Evolutionary conservation across 2,797 vertebrate genomes (phyloP), one percentile per base, ranked within the genome.

Genomic region (Onychomys torridus): DNA sequence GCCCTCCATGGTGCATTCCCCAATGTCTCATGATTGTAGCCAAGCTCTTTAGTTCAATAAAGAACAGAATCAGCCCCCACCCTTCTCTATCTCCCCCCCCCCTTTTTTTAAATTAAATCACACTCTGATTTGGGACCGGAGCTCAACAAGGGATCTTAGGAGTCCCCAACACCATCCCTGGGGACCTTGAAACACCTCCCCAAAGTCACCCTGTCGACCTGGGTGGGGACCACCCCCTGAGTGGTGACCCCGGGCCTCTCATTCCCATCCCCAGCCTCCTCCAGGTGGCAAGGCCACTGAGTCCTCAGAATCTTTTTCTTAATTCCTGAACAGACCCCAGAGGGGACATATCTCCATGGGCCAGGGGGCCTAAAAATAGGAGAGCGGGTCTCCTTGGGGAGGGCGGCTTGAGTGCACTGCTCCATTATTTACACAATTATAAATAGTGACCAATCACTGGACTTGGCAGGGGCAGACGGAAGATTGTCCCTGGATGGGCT

Each of bases 371-470:
- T 95, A 91, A 93, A 96, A 91, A 94, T 84, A 96, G 94, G 88
- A 93, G 86, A 8, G 6, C 0, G 49, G 65, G 57, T 89, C 69
- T 85, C 83, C 69, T 55, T 4, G 71, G 76, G 82, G 52, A 89
- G 55, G 27, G 9, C 0, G 0, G 21, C 81, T 55, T 25, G 79
- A 71, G 78, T 59, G 2, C 2, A 27, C 10, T 61, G 84, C 83
- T 95, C 84, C 81, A 82, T 97, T 76, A 93, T 96, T 97, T 90
- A 90, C 85, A 82, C 87, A 79, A 86, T 94, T 93, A 94, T 81
- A 95, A 96, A 96, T 63, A 96, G 73, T 27, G 65, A 76, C 94
- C 79, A 55, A 49, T 97, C 79, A 59, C 57, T 77, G 84, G 91
- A 90, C 76, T n/a, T 67, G 43, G n/a, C 71, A 67, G 81, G 83